These are phyloP conservation scores for Cremastobaeus sp. DNA, from an alignment of 2,888 invertebrate species.

Conservation along the genomic window DNA sequence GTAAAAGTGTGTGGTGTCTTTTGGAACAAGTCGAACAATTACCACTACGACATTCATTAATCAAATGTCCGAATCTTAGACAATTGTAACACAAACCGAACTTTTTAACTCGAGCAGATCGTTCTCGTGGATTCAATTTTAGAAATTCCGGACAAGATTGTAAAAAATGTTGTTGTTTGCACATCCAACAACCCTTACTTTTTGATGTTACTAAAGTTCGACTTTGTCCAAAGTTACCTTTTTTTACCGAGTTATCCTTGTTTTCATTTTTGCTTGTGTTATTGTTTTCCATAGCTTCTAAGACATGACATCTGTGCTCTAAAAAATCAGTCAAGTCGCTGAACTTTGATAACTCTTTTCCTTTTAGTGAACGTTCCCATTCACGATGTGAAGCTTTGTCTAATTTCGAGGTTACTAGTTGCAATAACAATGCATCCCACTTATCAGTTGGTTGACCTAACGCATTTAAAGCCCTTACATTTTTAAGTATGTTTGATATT, in stretches of 20 bases:
- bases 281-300: not conserved
- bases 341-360: not conserved
- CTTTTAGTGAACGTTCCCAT: not conserved
- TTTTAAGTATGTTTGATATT: not conserved
- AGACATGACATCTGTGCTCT: not conserved
- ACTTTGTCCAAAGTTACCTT: not conserved
- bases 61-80: constrained; percentile 4
- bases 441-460: not conserved
- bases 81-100: constrained; percentile 20
- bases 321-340: not conserved
- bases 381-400: not conserved
- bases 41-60: not conserved
- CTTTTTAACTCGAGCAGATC: constrained; percentile 14
- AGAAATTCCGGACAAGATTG: not conserved
- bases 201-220: not conserved
- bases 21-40: constrained; percentile 7
- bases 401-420: not conserved
- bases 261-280: not conserved
- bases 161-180: not conserved
- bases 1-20: constrained; percentile 14
- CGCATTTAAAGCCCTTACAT: not conserved
- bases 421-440: not conserved
- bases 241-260: not conserved
- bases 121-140: not conserved
- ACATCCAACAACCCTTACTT: not conserved